A percentile compares a stretch with the other conserved stretches of the same genome.
These are phyloP conservation scores for Sclerodermus sp. DNA, from an alignment of 2,888 invertebrate genomes.

Conservation along the genomic window DNA sequence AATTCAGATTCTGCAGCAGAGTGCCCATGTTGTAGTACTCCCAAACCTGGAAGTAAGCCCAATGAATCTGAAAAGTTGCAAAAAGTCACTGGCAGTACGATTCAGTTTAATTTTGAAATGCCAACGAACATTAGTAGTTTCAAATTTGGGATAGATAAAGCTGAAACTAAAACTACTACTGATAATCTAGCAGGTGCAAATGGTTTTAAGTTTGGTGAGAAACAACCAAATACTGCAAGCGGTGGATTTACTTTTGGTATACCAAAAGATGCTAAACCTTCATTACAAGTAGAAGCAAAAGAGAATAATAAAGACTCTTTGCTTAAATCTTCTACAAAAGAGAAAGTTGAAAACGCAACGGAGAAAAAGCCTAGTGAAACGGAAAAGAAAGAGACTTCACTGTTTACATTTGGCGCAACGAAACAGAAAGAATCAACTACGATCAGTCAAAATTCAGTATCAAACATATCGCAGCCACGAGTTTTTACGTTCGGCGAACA, in stretches of 20 bases:
- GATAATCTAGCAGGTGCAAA: conserved; percentile 27
- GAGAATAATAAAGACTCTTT: not conserved
- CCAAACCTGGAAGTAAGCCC: conserved; percentile 44
- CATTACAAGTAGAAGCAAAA: not conserved
- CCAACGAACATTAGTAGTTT: conserved; percentile 40
- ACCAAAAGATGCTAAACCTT: conserved; percentile 19
- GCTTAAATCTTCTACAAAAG: not conserved
- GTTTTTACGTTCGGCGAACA: not conserved
- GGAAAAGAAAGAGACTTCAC: conserved; percentile 12
- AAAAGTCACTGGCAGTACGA: conserved; percentile 7
- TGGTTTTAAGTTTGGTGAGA: conserved; percentile 55
- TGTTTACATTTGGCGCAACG: conserved; percentile 45
- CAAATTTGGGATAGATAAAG: conserved; percentile 61
- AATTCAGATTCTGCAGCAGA: conserved; percentile 59
- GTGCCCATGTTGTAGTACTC: conserved; percentile 63
- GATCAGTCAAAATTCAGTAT: not conserved
- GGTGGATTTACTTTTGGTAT: conserved; percentile 30
- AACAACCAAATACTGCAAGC: conserved; percentile 16
- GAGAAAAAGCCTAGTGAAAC: conserved; percentile 15
- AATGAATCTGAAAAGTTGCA: not conserved
- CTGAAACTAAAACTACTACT: conserved; percentile 31
- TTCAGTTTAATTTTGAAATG: conserved; percentile 44
- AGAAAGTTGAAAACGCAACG: conserved; percentile 8
- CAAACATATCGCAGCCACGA: too few species aligned
- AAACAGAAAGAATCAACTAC: conserved; percentile 7